Percentiles rank a stretch among this genome's conserved stretches.
phyloP scores from a whole-genome alignment of 2,113 vertebrate genomes.

The Elanoides forficatus region DNA sequence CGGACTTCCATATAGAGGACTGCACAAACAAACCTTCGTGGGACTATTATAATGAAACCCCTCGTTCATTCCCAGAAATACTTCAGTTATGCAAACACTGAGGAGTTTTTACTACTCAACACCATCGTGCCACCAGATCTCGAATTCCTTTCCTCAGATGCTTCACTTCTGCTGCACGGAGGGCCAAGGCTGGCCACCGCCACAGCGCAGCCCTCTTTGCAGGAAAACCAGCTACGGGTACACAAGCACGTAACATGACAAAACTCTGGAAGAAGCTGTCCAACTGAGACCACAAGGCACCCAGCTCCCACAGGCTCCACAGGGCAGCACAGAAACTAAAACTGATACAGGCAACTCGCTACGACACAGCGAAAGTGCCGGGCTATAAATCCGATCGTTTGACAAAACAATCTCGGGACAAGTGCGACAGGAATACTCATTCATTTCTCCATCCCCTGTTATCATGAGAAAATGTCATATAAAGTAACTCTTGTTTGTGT shows the following conservation, averaged over 20 bases:
- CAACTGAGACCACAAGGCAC: not conserved
- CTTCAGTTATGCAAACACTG: not conserved
- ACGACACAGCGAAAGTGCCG: not conserved
- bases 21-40: not conserved
- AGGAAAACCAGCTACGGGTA: not conserved
- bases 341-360: rapidly evolving
- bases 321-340: not conserved
- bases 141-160: no score
- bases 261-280: not conserved
- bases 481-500: not conserved
- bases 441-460: not conserved
- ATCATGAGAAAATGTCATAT: slow-evolving; percentile 28
- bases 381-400: not conserved
- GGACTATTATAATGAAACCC: rapidly evolving
- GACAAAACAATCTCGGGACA: not conserved
- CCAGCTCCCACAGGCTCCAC: not conserved
- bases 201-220: not conserved
- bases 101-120: not conserved
- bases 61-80: not conserved
- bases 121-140: not conserved
- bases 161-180: not conserved
- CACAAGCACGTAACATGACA: rapidly evolving
- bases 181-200: not conserved
- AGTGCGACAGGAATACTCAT: not conserved
- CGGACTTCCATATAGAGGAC: not conserved